Evolutionary conservation across 2,888 invertebrate genomes (phyloP).

Genomic region (Platynereis dumerilii): DNA sequence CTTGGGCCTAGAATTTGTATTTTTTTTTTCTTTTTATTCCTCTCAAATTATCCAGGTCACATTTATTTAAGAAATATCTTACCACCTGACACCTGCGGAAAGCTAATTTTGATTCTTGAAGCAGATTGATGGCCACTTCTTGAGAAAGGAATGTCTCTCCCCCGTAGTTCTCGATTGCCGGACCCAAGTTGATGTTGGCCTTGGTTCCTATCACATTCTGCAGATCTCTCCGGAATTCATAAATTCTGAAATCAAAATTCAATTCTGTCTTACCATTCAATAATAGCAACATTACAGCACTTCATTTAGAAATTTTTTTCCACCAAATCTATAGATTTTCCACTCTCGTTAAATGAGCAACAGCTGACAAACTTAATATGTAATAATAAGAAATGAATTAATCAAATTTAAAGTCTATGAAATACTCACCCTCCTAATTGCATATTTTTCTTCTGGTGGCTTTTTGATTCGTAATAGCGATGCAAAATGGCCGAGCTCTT

Average conservation of each 20-base stretch:
- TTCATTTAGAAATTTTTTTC: too few relatives aligned
- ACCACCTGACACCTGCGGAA: constrained; percentile 86
- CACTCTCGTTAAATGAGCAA: too few relatives aligned
- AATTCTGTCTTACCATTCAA: neutral
- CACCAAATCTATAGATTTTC: too few relatives aligned
- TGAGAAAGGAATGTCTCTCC: constrained; percentile 90
- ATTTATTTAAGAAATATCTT: too few relatives aligned
- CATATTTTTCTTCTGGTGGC: constrained; percentile 92
- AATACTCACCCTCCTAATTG: constrained; percentile 77
- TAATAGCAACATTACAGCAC: too few relatives aligned
- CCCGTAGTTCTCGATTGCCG: constrained; percentile 86
- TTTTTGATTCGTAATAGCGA: constrained; percentile 88
- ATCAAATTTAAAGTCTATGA: too few relatives aligned
- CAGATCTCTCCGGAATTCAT: constrained; percentile 89
- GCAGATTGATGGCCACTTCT: constrained; percentile 86
- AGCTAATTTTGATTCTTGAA: constrained; percentile 89
- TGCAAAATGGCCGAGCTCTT: constrained; percentile 78
- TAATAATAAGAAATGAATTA: too few relatives aligned
- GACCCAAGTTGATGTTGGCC: constrained; percentile 82
- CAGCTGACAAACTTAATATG: too few relatives aligned
- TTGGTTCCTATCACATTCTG: constrained; percentile 88
- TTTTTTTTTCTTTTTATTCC: too few relatives aligned
- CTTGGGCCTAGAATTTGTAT: too few relatives aligned
- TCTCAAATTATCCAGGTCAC: too few relatives aligned
- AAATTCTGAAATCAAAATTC: constrained; percentile 70